Evolutionary conservation across 2,113 vertebrate species (phyloP).

Genomic region (Heliornis fulica): DNA sequence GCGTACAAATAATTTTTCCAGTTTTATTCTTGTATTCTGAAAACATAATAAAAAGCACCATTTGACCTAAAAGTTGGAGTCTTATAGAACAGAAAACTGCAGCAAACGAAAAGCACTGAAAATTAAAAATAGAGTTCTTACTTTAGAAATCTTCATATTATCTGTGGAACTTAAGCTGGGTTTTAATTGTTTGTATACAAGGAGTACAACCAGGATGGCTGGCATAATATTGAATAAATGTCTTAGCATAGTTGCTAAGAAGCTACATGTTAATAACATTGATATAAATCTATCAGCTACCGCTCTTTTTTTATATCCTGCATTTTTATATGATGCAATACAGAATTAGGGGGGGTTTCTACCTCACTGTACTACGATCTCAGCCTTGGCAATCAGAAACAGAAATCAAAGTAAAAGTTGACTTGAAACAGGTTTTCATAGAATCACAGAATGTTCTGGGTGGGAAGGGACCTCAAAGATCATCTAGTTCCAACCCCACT

Average conservation of each 20-base stretch:
- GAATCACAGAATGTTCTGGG: no score
- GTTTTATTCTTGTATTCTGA: background rate
- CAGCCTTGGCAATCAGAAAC: background rate
- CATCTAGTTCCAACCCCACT: no score
- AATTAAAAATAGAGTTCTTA: background rate
- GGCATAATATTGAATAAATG: background rate
- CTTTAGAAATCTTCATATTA: background rate
- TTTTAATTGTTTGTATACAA: background rate
- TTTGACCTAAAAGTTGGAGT: background rate
- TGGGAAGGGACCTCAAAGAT: no score
- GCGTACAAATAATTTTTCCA: background rate
- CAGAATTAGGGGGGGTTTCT: background rate
- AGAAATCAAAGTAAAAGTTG: background rate
- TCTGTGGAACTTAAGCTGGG: background rate
- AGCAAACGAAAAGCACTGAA: background rate
- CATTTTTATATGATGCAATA: background rate
- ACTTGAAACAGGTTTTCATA: background rate
- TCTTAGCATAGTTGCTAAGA: background rate
- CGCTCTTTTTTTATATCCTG: background rate
- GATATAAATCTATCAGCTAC: background rate
- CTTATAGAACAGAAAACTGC: background rate
- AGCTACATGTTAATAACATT: background rate
- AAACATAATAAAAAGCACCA: background rate
- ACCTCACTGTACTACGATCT: background rate
- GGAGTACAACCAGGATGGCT: background rate